Conservation (phyloP, 2,888 invertebrate genomes). For the Watsonalla binaria region DNA sequence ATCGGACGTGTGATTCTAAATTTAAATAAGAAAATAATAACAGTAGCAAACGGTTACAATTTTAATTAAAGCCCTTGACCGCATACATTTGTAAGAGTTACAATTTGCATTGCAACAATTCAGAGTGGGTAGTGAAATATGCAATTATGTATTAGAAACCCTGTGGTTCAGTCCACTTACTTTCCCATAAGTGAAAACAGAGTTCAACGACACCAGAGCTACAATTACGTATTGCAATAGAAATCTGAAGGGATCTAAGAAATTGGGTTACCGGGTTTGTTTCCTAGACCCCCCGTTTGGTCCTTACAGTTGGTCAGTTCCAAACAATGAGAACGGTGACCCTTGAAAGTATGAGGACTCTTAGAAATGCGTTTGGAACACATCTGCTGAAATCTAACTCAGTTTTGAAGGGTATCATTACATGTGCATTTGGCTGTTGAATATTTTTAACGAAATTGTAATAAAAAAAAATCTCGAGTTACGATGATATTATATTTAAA, state of each 20-base stretch:
- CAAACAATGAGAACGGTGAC: conserved; percentile 62
- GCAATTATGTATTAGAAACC: conserved; percentile 44
- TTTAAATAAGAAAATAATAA: background rate
- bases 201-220: conserved; percentile 71
- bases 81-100: conserved; percentile 28
- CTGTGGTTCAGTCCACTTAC: conserved; percentile 63
- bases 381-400: conserved; percentile 48
- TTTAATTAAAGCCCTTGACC: conserved; percentile 32
- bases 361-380: conserved; percentile 43
- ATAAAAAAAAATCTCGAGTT: too few species aligned
- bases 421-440: conserved; percentile 12
- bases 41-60: background rate
- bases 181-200: conserved; percentile 57
- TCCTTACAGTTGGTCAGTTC: conserved; percentile 71
- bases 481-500: too few species aligned
- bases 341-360: conserved; percentile 47
- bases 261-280: conserved; percentile 69
- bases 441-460: conserved; percentile 10
- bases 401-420: conserved; percentile 10
- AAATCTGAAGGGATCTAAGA: conserved; percentile 55
- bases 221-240: conserved; percentile 61
- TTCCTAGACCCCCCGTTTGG: conserved; percentile 57
- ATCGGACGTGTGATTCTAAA: background rate
- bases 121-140: conserved; percentile 33
- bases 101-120: conserved; percentile 42